Percentiles rank a stretch among this genome's conserved stretches.
Evolutionary conservation across 2,888 invertebrate genomes (phyloP).

Genomic region (Andrena praecox): DNA sequence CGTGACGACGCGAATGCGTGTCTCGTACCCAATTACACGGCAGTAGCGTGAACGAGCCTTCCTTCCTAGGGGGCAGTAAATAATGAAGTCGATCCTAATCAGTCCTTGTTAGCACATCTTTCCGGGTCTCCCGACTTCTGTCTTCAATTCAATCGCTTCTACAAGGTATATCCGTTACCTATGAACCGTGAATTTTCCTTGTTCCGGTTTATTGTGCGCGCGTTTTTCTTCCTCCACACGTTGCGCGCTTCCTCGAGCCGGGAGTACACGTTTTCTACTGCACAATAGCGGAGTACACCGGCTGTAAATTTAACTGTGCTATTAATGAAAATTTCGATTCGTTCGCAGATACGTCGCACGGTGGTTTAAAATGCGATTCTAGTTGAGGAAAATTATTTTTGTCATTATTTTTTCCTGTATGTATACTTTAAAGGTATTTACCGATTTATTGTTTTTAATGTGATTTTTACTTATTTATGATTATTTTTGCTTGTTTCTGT

Average conservation of each 20-base stretch:
- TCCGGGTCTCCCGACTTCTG: conserved; percentile 34
- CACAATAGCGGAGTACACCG: neutral
- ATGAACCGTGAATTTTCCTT: conserved; percentile 54
- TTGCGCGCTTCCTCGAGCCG: conserved; percentile 8
- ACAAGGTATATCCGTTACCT: conserved; percentile 49
- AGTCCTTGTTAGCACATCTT: conserved; percentile 71
- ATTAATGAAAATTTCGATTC: neutral
- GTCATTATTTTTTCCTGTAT: too few relatives aligned
- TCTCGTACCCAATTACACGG: conserved; percentile 48
- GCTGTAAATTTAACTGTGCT: neutral
- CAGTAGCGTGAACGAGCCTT: conserved; percentile 51
- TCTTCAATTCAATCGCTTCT: conserved; percentile 36
- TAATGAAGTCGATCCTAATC: conserved; percentile 69
- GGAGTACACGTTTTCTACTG: neutral
- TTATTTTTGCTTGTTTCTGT: too few relatives aligned
- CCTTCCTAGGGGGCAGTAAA: conserved; percentile 51
- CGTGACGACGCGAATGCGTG: conserved; percentile 7
- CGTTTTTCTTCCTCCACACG: conserved; percentile 35
- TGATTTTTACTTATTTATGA: too few relatives aligned
- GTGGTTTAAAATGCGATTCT: too few relatives aligned
- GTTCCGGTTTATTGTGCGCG: conserved; percentile 64
- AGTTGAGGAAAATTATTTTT: too few relatives aligned
- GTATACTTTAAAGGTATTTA: too few relatives aligned
- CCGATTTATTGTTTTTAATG: too few relatives aligned
- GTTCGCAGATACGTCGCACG: neutral